These are phyloP conservation scores for Mimumesa dahlbomi DNA, from an alignment of 2,888 invertebrate species.

Conservation along the genomic window DNA sequence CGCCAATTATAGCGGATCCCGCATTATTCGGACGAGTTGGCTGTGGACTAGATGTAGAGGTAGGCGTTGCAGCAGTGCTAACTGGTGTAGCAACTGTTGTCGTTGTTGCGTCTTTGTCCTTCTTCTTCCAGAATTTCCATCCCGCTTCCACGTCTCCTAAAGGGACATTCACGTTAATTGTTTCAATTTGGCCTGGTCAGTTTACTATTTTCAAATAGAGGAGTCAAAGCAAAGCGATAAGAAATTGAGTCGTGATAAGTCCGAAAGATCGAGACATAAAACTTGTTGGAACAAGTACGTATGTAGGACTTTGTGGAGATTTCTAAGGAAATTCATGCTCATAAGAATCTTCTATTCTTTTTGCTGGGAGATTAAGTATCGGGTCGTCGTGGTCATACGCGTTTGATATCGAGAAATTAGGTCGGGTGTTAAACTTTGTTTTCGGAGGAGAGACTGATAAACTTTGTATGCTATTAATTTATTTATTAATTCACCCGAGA, in stretches of 20 bases:
- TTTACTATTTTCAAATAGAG: too few relatives aligned
- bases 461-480: too few relatives aligned
- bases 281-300: background rate
- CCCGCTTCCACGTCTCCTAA: constrained; percentile 68
- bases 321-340: background rate
- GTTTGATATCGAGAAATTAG: constrained; percentile 23
- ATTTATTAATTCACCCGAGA: too few relatives aligned
- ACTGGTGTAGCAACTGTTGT: constrained; percentile 35
- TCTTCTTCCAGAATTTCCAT: constrained; percentile 76
- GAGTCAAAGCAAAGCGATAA: too few relatives aligned
- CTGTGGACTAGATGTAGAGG: too few relatives aligned
- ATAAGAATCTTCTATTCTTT: background rate
- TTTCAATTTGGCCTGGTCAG: too few relatives aligned
- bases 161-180: too few relatives aligned
- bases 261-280: background rate
- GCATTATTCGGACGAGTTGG: constrained; percentile 46
- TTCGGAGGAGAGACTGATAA: background rate
- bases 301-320: background rate
- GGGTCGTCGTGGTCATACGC: constrained; percentile 20
- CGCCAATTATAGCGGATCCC: constrained; percentile 64
- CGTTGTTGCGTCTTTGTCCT: constrained; percentile 60
- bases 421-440: constrained; percentile 1
- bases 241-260: too few relatives aligned
- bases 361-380: background rate
- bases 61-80: background rate